phyloP scores from a whole-genome alignment of 1,140 invertebrate genomes.

The Diorhabda elongata region DNA sequence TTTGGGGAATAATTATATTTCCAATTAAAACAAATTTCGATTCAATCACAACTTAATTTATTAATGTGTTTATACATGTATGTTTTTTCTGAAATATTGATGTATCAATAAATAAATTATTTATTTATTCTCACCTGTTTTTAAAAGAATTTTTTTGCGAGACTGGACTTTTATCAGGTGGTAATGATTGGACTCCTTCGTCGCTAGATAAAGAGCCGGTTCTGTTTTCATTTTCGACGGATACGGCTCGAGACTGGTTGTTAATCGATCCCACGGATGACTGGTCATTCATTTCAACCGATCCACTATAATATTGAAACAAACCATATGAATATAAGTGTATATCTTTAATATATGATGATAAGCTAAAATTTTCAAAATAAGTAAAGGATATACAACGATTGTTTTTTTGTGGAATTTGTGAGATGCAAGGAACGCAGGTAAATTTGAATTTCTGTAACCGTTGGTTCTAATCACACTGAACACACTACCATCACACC shows the following conservation, averaged over 20 bases:
- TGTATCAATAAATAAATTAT: too few species aligned
- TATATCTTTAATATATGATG: neutral
- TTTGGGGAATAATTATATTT: too few species aligned
- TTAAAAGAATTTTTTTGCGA: conserved; percentile 45
- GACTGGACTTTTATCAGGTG: conserved; percentile 41
- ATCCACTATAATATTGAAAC: conserved; percentile 54
- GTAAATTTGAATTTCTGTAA: too few species aligned
- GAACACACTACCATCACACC: too few species aligned
- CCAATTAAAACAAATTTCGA: too few species aligned
- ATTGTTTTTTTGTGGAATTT: too few species aligned
- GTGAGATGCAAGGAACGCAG: too few species aligned
- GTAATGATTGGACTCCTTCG: conserved; percentile 47
- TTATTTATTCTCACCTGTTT: conserved; percentile 21
- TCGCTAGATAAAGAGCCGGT: conserved; percentile 54
- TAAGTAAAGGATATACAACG: too few species aligned
- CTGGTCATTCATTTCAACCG: conserved; percentile 67
- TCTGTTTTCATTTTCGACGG: conserved; percentile 52
- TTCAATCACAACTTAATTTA: too few species aligned
- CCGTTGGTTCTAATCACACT: too few species aligned
- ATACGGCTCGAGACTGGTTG: conserved; percentile 48
- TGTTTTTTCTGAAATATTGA: too few species aligned
- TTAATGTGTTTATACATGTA: too few species aligned
- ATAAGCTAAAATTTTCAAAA: neutral
- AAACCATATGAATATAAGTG: neutral
- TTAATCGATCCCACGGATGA: conserved; percentile 43